phyloP scores from a whole-genome alignment of 2,797 vertebrate genomes.

The Thalassophryne amazonica region DNA sequence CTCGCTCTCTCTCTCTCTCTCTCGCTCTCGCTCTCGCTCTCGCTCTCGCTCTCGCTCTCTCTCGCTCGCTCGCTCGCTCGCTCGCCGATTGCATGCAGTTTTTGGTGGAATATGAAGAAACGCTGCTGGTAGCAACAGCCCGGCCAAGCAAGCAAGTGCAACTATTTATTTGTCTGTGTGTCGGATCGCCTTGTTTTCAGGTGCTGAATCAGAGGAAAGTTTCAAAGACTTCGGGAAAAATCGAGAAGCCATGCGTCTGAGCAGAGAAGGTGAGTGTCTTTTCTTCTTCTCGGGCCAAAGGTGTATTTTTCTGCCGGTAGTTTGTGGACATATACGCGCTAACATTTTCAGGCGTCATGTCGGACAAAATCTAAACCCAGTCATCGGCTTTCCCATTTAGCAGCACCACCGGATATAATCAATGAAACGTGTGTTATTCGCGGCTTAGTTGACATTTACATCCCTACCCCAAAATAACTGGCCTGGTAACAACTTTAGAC shows the following conservation, averaged over 20 bases:
- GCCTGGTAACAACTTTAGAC: slow-evolving; percentile 18
- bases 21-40: too few relatives aligned
- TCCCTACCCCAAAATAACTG: slow-evolving; percentile 36
- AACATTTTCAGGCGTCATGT: slow-evolving; percentile 33
- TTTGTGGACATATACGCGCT: slow-evolving; percentile 39
- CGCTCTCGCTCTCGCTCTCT: too few relatives aligned
- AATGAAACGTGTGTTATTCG: slow-evolving; percentile 24
- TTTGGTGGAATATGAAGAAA: slow-evolving; percentile 75
- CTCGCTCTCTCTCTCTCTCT: too few relatives aligned
- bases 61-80: too few relatives aligned
- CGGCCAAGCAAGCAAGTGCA: slow-evolving; percentile 75
- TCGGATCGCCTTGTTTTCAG: slow-evolving; percentile 75
- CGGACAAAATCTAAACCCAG: slow-evolving; percentile 16
- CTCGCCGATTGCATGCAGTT: slow-evolving; percentile 80
- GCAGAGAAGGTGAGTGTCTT: slow-evolving; percentile 93
- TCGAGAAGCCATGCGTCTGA: slow-evolving; percentile 97
- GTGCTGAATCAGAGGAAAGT: slow-evolving; percentile 95
- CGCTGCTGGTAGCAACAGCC: slow-evolving; percentile 75
- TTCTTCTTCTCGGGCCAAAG: slow-evolving; percentile 54
- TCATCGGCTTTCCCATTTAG: slow-evolving; percentile 20
- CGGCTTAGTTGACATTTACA: slow-evolving; percentile 33
- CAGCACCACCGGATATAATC: slow-evolving; percentile 18
- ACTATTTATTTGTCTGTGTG: slow-evolving; percentile 75
- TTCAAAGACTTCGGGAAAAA: slow-evolving; percentile 97
- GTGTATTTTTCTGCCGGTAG: slow-evolving; percentile 68